A percentile compares a stretch with the other conserved stretches of the same genome.
Evolutionary conservation across 1,140 invertebrate genomes (phyloP).

Genomic region (Dysdera silvatica): DNA sequence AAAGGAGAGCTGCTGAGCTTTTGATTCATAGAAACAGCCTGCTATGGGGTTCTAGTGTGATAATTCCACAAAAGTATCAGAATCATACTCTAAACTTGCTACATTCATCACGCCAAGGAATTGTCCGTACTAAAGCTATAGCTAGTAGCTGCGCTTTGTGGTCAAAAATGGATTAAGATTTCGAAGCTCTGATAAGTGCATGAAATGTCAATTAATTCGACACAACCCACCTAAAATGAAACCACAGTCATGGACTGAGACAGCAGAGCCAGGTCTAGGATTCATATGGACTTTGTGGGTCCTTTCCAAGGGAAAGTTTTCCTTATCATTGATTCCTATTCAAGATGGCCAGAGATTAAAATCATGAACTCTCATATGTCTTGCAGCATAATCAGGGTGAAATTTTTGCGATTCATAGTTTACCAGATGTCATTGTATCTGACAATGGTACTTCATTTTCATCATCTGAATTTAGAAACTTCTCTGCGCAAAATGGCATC

Average conservation of each 20-base stretch:
- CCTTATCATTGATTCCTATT: constrained; percentile 35
- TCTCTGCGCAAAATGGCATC: constrained; percentile 19
- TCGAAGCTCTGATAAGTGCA: not conserved
- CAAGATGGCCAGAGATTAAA: constrained; percentile 39
- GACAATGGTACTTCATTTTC: constrained; percentile 27
- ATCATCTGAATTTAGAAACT: constrained; percentile 12
- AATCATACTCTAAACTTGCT: too few relatives aligned
- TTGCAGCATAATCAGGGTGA: not conserved
- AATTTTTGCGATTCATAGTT: constrained; percentile 6
- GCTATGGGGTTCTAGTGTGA: too few relatives aligned
- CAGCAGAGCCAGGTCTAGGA: not conserved
- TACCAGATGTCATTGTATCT: constrained; percentile 12
- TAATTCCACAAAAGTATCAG: too few relatives aligned
- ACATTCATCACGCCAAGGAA: too few relatives aligned
- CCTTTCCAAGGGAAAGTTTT: constrained; percentile 27
- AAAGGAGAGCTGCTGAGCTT: too few relatives aligned
- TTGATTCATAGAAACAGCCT: too few relatives aligned
- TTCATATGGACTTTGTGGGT: not conserved
- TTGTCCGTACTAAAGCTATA: not conserved
- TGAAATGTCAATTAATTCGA: too few relatives aligned
- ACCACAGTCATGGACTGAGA: not conserved
- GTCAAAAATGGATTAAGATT: too few relatives aligned
- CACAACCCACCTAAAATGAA: not conserved
- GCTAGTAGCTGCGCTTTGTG: not conserved
- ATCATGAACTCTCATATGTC: not conserved